Base-by-base conservation (phyloP, 2,888 invertebrate genomes). In the Actias luna region DNA sequence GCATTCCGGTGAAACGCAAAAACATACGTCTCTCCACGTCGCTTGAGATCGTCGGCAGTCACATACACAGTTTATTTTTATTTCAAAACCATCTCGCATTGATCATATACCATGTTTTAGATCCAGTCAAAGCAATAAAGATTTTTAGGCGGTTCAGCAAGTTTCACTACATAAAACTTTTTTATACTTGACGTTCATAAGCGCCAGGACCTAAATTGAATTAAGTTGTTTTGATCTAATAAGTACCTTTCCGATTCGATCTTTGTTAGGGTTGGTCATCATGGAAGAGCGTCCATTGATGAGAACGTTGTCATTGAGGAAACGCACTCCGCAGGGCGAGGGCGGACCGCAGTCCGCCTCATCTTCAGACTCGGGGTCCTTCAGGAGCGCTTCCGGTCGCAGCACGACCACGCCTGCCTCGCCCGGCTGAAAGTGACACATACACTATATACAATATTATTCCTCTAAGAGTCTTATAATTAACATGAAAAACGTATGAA, bases 251-350 rank as follows among this genome's bases (percentile, higher is more conserved):
- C 93, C 93, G 75, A 93, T 90, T 73, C 89, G 79, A 68, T 82
- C 80, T 59, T 69, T 75, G 80, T 93, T 87, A 69, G 93, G 93
- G 46, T 94, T 93, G 79, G 93, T 93, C 74, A 95, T 95, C 83
- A 98, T 94, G 92, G 96, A 97, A 83, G 97, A 97, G 87, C 95
- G 95, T 65, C 98, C 98, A 92, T 97, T 97, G 92, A 98, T 98
- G 88, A 98, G 95, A 84, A 98, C 94, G 90, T 97, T 97, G 89
- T 96, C 97, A 92, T 97, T 97, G 85, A 95, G 94, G 92, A 98
- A 97, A 75, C 94, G 94, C 77, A 97, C 96, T 89, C 95, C 94
- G 90, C 97, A 96, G 39, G 97, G 97, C 77, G 96, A 96, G 50
- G 97, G 96, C 67, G 97, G 69, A 95, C 95, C 94, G 72, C 93